Evolutionary conservation across 2,888 invertebrate species (phyloP).

Genomic region (Choreutis nemorana): DNA sequence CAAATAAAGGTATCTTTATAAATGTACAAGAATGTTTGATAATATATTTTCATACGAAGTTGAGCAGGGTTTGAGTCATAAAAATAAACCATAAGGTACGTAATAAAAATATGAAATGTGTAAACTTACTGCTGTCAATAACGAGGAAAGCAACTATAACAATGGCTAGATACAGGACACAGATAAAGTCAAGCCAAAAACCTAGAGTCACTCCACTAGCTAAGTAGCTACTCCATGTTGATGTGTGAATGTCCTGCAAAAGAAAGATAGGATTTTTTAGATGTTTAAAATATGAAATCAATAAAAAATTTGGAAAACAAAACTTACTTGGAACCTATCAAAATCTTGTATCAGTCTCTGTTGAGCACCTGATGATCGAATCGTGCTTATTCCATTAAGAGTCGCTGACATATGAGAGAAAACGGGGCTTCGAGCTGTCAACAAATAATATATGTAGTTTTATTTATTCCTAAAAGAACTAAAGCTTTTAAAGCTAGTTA

Average conservation of each 20-base stretch:
- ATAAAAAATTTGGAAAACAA: neutral
- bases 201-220: conserved; percentile 77
- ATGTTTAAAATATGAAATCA: neutral
- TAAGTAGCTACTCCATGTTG: conserved; percentile 76
- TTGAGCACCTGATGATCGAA: conserved; percentile 81
- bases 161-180: conserved; percentile 71
- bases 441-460: neutral
- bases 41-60: conserved; percentile 3
- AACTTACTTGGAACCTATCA: conserved; percentile 70
- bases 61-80: conserved; percentile 3
- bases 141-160: conserved; percentile 75
- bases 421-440: conserved; percentile 85
- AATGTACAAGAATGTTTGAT: conserved; percentile 1
- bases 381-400: conserved; percentile 85
- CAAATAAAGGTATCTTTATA: too few relatives aligned
- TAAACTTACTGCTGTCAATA: conserved; percentile 54
- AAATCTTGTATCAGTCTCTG: conserved; percentile 78
- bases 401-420: conserved; percentile 91
- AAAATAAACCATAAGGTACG: conserved; percentile 1
- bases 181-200: conserved; percentile 79
- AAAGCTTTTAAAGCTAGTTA: too few relatives aligned
- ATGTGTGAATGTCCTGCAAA: conserved; percentile 72
- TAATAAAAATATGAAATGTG: neutral
- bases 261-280: neutral
- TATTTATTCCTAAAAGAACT: too few relatives aligned